Evolutionary conservation across 2,888 invertebrate genomes (phyloP), one percentile per base, ranked within the genome.

Genomic region (Cataglyphis livida): DNA sequence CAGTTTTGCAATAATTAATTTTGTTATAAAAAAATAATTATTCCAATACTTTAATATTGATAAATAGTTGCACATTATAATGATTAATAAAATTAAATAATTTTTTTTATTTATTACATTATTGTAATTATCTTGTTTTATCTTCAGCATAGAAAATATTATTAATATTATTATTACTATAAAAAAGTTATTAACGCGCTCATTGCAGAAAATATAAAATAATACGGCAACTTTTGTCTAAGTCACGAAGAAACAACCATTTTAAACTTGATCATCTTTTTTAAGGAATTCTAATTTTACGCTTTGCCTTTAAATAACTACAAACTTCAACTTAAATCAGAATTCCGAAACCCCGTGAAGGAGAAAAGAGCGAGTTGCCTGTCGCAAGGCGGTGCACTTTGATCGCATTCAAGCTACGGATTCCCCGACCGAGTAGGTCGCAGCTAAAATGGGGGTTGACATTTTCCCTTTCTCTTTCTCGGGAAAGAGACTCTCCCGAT

Each of bases 401-500:
- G 91, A 91, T 90, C 90, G 87, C 51, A 71, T 64, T 54, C 70
- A 41, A 79, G 76, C 75, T 82, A 84, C 84, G 90, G 84, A 89
- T 88, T 85, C 88, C 81, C 87, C 86, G 87, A 88, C 90, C 87
- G 87, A 87, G 88, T 86, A 89, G 84, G 66, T 86, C 84, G 83
- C 62, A 65, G 84, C 64, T 86, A 83, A 85, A 84, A 82, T 82
- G 75, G 87, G 87, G 87, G 78, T 88, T 89, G 87, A 86, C 88
- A 83, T 85, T 85, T 83, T 85, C 83, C 81, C 87, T 79, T 81
- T 68, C 66, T 51, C 83, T 70, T 61, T 76, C 54, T 54, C 38
- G n/a, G 18, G n/a, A 51, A 51, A 51, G 51, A 51, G 51, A 38
- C 54, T 66, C 79, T 57, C 25, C 68, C 70, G 44, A 21, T 64